Percentiles rank a stretch among this genome's conserved stretches.
Evolutionary conservation across 1,140 invertebrate species (phyloP).

Genomic region (Trachymyrmex cornetzi): DNA sequence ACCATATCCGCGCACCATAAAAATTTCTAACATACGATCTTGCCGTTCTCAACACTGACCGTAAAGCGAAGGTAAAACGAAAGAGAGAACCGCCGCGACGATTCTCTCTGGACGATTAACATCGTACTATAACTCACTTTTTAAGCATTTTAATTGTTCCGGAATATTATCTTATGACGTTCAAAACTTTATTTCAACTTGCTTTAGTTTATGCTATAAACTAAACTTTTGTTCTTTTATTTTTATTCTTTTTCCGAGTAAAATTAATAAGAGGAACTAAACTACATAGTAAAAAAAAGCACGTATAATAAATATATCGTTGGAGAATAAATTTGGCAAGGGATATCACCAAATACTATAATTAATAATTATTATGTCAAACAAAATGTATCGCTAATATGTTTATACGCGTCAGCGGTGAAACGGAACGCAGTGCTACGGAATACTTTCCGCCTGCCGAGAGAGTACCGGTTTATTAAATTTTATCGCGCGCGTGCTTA

Average conservation of each 20-base stretch:
- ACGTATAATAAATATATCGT: background rate
- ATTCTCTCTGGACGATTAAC: conserved; percentile 47
- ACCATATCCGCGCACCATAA: conserved; percentile 77
- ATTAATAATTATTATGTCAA: conserved; percentile 45
- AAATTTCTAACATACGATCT: conserved; percentile 78
- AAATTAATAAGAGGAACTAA: background rate
- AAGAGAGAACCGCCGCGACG: background rate
- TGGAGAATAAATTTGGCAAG: background rate
- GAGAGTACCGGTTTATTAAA: conserved; percentile 59
- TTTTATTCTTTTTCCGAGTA: conserved; percentile 5
- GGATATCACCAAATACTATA: background rate
- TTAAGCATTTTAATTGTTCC: background rate
- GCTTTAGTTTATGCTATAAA: background rate
- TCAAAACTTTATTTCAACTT: background rate
- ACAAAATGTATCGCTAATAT: background rate
- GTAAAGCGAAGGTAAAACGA: conserved; percentile 62
- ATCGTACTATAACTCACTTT: conserved; percentile 13
- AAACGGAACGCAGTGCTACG: background rate
- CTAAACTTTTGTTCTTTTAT: background rate
- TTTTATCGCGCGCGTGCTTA: conserved; percentile 61
- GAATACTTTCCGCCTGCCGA: background rate
- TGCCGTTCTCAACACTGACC: conserved; percentile 54
- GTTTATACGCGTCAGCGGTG: background rate
- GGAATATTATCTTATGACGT: background rate
- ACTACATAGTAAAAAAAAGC: background rate